A percentile compares a stretch with the other conserved stretches of the same genome.
phyloP scores from a whole-genome alignment of 2,888 invertebrate genomes.

The Xanthorhoe designata region DNA sequence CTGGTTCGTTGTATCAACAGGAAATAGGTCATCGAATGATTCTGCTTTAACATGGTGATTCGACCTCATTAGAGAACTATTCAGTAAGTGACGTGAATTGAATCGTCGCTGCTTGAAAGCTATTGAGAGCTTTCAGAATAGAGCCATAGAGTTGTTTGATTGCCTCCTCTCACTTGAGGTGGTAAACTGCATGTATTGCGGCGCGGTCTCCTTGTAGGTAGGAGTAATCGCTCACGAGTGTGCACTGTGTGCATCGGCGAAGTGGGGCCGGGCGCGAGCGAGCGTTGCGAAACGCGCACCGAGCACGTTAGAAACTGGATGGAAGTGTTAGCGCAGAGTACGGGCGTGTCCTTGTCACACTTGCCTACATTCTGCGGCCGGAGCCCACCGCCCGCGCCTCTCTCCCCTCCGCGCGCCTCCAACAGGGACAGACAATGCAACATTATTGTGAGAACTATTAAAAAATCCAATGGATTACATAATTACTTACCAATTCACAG shows the following conservation, averaged over 20 bases:
- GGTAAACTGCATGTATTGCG: slow-evolving; percentile 58
- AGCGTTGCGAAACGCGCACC: slow-evolving; percentile 80
- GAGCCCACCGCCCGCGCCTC: slow-evolving; percentile 70
- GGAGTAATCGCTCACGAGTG: slow-evolving; percentile 63
- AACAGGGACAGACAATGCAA: slow-evolving; percentile 79
- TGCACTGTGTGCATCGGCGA: slow-evolving; percentile 68
- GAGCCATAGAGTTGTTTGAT: slow-evolving; percentile 4
- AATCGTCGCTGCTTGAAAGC: slow-evolving; percentile 4
- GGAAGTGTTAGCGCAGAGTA: slow-evolving; percentile 83
- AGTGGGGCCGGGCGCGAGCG: slow-evolving; percentile 68
- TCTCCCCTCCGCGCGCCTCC: slow-evolving; percentile 60
- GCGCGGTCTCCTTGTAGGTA: slow-evolving; percentile 65
- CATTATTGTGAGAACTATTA: slow-evolving; percentile 65
- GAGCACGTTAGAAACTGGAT: slow-evolving; percentile 84
- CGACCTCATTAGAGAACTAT: slow-evolving; percentile 22
- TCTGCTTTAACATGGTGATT: slow-evolving; percentile 36
- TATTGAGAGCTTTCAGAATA: slow-evolving; percentile 16
- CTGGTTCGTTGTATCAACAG: slow-evolving; percentile 51
- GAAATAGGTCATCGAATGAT: slow-evolving; percentile 51
- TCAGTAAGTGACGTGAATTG: slow-evolving; percentile 6
- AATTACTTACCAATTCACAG: slow-evolving; percentile 47
- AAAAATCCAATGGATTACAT: slow-evolving; percentile 66
- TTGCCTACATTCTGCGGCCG: slow-evolving; percentile 83
- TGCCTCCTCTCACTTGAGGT: slow-evolving; percentile 46
- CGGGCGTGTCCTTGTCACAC: slow-evolving; percentile 86